phyloP scores from a whole-genome alignment of 2,888 invertebrate species.

The Saturnia pavonia region DNA sequence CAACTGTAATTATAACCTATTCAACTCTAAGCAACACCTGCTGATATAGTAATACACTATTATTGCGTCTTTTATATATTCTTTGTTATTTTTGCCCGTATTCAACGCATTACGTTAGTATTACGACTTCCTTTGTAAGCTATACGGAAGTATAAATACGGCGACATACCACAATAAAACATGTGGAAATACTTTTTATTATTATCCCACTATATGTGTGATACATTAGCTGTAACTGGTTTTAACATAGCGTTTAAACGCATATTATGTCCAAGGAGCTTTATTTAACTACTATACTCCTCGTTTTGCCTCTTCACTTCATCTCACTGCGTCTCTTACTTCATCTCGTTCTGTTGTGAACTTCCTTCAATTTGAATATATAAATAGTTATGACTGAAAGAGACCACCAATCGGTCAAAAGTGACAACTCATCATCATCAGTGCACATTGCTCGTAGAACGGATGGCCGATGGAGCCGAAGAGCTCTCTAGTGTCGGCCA shows the following conservation, averaged over 20 bases:
- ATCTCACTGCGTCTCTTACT: no score
- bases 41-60: neutral
- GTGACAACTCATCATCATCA: no score
- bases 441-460: no score
- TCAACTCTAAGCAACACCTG: neutral
- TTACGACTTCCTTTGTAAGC: slow-evolving; percentile 4
- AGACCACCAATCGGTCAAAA: no score
- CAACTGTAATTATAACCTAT: neutral
- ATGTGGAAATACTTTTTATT: slow-evolving; percentile 6
- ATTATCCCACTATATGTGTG: neutral
- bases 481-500: no score
- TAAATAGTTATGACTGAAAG: no score
- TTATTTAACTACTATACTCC: no score
- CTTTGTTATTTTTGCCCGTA: neutral
- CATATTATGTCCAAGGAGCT: neutral
- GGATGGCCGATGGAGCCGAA: no score
- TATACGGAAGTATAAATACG: neutral
- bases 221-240: neutral
- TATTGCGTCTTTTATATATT: neutral
- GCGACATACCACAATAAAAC: neutral
- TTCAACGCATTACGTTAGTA: neutral
- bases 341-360: no score
- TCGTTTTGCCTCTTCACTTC: no score
- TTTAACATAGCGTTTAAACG: neutral
- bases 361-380: no score